Conservation (phyloP, 1,140 invertebrate genomes). For the Hylaeus anthracinus region DNA sequence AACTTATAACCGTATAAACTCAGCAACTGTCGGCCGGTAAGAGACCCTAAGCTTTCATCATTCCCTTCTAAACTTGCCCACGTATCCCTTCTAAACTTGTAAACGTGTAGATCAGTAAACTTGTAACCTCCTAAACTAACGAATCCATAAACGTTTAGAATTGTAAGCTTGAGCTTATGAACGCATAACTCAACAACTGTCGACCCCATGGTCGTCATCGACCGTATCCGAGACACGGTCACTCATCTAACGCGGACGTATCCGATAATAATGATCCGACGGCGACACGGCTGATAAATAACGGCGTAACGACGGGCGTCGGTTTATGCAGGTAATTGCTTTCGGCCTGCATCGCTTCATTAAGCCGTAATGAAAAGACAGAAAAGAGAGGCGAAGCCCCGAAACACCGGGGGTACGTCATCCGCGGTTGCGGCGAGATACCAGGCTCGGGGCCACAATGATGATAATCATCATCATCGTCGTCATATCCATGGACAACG, state of each 20-base stretch:
- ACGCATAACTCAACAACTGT: too few relatives aligned
- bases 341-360: conserved; percentile 43
- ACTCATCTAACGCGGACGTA: conserved; percentile 16
- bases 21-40: too few relatives aligned
- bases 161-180: too few relatives aligned
- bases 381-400: conserved; percentile 4
- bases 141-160: too few relatives aligned
- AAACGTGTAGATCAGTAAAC: too few relatives aligned
- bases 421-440: conserved; percentile 42
- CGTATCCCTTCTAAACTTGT: too few relatives aligned
- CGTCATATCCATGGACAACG: conserved; percentile 56
- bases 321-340: conserved; percentile 30
- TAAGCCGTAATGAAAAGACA: conserved; percentile 47
- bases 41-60: too few relatives aligned
- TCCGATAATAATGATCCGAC: conserved; percentile 23
- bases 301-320: conserved; percentile 33
- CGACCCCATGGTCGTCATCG: not conserved
- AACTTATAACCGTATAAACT: too few relatives aligned
- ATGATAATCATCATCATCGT: conserved; percentile 58
- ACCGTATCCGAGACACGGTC: not conserved
- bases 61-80: too few relatives aligned
- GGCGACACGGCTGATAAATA: conserved; percentile 11
- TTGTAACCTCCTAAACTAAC: too few relatives aligned
- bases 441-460: conserved; percentile 51
- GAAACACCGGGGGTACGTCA: conserved; percentile 43